Evolutionary conservation across 2,888 invertebrate genomes (phyloP).

Genomic region (Drosophila phalerata): DNA sequence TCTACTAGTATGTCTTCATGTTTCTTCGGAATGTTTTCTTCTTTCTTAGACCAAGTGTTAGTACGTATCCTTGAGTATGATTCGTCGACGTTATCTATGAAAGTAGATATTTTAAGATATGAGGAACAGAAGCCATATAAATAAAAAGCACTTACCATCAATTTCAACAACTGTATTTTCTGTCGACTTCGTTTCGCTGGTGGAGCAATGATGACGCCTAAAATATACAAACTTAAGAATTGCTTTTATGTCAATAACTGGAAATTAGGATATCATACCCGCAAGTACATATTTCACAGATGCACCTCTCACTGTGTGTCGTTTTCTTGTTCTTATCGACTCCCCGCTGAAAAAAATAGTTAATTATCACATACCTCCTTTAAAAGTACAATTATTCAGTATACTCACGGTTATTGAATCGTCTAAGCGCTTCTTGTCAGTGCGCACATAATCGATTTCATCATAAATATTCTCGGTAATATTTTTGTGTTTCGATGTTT

Average conservation of each 20-base stretch:
- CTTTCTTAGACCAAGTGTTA: slow-evolving; percentile 83
- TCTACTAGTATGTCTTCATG: slow-evolving; percentile 80
- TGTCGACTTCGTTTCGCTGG: slow-evolving; percentile 84
- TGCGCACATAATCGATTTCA: slow-evolving; percentile 81
- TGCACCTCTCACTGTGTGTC: slow-evolving; percentile 89
- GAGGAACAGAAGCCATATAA: neutral
- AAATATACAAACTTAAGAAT: neutral
- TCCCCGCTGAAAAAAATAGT: slow-evolving; percentile 72
- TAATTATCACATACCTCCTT: neutral
- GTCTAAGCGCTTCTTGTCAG: slow-evolving; percentile 70
- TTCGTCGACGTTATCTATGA: slow-evolving; percentile 75
- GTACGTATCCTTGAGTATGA: slow-evolving; percentile 77
- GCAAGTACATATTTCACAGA: slow-evolving; percentile 96
- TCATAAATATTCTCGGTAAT: slow-evolving; percentile 83
- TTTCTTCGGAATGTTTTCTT: slow-evolving; percentile 86
- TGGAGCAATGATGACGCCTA: slow-evolving; percentile 94
- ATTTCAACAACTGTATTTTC: slow-evolving; percentile 65
- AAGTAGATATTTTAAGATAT: neutral
- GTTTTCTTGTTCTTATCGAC: slow-evolving; percentile 82
- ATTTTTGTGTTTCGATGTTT: slow-evolving; percentile 82
- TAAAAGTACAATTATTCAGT: neutral
- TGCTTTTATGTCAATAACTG: neutral
- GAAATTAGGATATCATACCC: slow-evolving; percentile 87
- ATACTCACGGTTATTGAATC: slow-evolving; percentile 83
- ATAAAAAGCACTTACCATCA: slow-evolving; percentile 50